Evolutionary conservation across 2,888 invertebrate species (phyloP).

Genomic region (Philereme transversata): DNA sequence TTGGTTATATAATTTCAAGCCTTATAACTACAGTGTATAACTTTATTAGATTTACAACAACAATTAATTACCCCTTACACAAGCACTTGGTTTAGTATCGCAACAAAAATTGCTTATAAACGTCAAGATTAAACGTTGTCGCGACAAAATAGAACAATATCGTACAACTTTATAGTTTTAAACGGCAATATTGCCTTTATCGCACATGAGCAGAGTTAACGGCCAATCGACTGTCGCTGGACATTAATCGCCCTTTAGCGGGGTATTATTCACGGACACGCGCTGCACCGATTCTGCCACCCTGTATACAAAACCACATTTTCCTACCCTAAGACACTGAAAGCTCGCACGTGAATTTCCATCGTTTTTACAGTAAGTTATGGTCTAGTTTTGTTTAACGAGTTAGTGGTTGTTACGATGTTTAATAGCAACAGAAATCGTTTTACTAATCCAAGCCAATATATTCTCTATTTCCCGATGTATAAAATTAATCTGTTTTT

Average conservation of each 20-base stretch:
- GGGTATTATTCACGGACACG: constrained; percentile 82
- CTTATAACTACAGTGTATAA: too few species aligned
- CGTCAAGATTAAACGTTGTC: too few species aligned
- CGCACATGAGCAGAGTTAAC: constrained; percentile 53
- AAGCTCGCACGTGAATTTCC: constrained; percentile 30
- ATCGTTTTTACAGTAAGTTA: constrained; percentile 29
- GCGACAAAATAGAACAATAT: constrained; percentile 6
- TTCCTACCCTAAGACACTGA: constrained; percentile 35
- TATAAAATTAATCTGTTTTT: constrained; percentile 79
- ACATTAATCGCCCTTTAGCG: constrained; percentile 81
- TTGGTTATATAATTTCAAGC: too few species aligned
- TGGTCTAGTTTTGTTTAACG: constrained; percentile 28
- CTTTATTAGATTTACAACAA: too few species aligned
- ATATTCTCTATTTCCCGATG: constrained; percentile 78
- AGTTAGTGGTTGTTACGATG: constrained; percentile 31
- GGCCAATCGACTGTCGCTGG: constrained; percentile 62
- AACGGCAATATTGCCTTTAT: constrained; percentile 40
- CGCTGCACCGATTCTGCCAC: constrained; percentile 72
- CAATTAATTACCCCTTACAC: too few species aligned
- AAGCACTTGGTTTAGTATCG: too few species aligned
- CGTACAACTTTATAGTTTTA: constrained; percentile 34
- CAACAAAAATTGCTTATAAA: too few species aligned
- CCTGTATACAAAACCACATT: constrained; percentile 61
- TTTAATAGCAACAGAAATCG: constrained; percentile 48
- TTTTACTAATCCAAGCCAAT: constrained; percentile 80